Conservation (phyloP, 2,113 vertebrate species). For the Macquaria australasica region DNA sequence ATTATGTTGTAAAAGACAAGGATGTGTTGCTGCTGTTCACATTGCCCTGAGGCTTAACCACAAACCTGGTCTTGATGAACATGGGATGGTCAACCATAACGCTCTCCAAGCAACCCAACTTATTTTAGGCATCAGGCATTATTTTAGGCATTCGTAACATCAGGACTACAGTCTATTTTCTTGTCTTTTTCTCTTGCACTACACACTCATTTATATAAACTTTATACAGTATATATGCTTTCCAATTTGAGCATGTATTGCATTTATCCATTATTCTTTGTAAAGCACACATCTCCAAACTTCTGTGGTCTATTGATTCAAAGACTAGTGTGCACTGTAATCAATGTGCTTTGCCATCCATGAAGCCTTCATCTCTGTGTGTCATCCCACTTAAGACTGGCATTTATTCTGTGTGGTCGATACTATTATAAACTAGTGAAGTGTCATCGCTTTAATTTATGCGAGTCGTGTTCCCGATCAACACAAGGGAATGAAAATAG, state of each 20-base stretch:
- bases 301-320: conserved; percentile 46
- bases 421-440: conserved; percentile 60
- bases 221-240: background rate
- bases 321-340: conserved; percentile 36
- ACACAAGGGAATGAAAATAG: conserved; percentile 45
- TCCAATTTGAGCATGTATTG: conserved; percentile 6
- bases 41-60: background rate
- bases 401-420: conserved; percentile 63
- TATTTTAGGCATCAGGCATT: background rate
- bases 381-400: conserved; percentile 59
- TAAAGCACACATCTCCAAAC: conserved; percentile 21
- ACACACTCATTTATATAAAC: background rate
- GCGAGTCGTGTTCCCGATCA: conserved; percentile 44
- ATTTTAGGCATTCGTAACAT: background rate
- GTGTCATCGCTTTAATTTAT: conserved; percentile 68
- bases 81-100: background rate
- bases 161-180: background rate
- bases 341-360: conserved; percentile 53
- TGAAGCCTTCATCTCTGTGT: conserved; percentile 54
- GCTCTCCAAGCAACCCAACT: background rate
- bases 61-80: conserved; percentile 1
- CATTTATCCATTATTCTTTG: conserved; percentile 28
- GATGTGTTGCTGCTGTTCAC: background rate
- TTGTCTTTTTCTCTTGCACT: background rate
- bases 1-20: conserved; percentile 12